Base-by-base conservation (phyloP, 2,113 vertebrate species). In the Rana temporaria region DNA sequence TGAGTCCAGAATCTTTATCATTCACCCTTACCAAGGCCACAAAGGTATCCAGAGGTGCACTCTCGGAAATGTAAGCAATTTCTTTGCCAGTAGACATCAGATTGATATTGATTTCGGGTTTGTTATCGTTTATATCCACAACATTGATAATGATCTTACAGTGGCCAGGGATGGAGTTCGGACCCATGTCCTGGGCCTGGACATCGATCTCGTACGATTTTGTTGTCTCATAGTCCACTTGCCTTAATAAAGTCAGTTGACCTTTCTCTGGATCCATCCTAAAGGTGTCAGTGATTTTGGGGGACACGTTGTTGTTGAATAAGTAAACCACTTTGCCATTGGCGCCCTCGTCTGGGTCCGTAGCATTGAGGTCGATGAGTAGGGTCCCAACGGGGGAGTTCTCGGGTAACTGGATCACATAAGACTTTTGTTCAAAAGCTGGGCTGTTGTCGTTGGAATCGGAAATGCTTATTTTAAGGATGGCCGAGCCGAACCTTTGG, bases 391-490 rank as follows among this genome's bases (percentile, higher is more conserved):
- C 18, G 0, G 95, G 95, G 0, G 96, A 95, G 86, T 95, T 97
- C 86, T 99, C 98, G 18, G 89, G 71, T 53, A 99, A 89, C 22
- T 93, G 92, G 24, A 99, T 95, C 7, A 95, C 55, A 55, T 99
- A 98, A 0, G 96, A 94, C 80, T 94, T 95, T 34, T 95, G 93
- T 14, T 97, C 95, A 73, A 99, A 99, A 4, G 86, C 90, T 0
- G 98, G 98, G 84, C 98, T 99, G 90, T 99, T 99, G 90, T 99
- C 98, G 16, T 99, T 99, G 62, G 98, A 99, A 82, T 99, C 98
- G 0, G 97, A 96, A 80, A 99, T 94, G 88, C 94, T 97, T 57
- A 99, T 97, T 88, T 96, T 97, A 14, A 99, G 90, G 0, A 97
- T 79, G 42, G 98, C 96, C 0, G 97, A 97, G n/a, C 98, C 97